Evolutionary conservation across 2,113 vertebrate species (phyloP).

Genomic region (Cichladusa arquata): DNA sequence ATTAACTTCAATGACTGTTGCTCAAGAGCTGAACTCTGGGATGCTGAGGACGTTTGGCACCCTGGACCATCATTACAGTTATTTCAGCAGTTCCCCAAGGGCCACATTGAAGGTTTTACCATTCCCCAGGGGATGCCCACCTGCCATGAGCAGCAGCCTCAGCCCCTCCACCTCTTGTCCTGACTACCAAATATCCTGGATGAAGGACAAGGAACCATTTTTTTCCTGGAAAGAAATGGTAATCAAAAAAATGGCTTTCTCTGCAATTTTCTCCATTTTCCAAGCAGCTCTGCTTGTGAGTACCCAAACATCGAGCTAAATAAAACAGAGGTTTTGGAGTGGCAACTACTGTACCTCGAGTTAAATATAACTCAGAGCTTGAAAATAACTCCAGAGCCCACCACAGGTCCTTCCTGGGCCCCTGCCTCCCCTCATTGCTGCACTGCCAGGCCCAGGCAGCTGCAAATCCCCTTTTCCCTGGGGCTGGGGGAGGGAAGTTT

Average conservation of each 20-base stretch:
- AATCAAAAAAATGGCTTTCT: not conserved
- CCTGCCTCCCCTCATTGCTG: not conserved
- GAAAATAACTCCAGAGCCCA: not conserved
- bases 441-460: not conserved
- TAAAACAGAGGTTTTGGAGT: conserved; percentile 49
- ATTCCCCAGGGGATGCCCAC: not conserved
- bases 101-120: not conserved
- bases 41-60: not conserved
- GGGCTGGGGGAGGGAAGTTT: not conserved
- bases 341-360: conserved; percentile 54
- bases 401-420: not conserved
- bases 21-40: not conserved
- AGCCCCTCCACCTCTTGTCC: not conserved
- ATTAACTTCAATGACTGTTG: not conserved
- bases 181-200: not conserved
- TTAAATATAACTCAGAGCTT: conserved; percentile 47
- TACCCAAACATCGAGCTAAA: conserved; percentile 37
- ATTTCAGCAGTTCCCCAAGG: not conserved
- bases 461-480: not conserved
- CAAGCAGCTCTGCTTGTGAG: not conserved
- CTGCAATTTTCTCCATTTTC: not conserved
- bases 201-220: not conserved
- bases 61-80: not conserved
- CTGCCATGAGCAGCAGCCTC: fast-evolving
- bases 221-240: not conserved